These are phyloP conservation scores for Caprella mutica DNA, from an alignment of 2,888 invertebrate species.

Conservation along the genomic window DNA sequence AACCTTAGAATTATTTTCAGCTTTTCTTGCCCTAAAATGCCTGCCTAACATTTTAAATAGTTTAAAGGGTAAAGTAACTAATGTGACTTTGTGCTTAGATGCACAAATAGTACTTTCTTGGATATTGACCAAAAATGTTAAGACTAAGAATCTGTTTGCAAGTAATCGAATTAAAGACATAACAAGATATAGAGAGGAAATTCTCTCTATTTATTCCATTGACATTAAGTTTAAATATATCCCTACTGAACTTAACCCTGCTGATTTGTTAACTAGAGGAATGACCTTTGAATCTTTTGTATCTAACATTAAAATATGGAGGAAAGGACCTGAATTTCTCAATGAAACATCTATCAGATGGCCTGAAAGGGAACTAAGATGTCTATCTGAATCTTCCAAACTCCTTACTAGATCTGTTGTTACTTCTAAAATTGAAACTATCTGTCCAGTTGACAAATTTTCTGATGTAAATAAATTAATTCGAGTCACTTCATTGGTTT, in stretches of 20 bases:
- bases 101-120: background rate
- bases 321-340: background rate
- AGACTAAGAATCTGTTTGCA: background rate
- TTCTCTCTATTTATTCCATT: background rate
- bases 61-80: background rate
- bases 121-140: background rate
- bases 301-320: background rate
- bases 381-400: background rate
- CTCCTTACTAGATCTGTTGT: too few relatives aligned
- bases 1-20: constrained; percentile 3
- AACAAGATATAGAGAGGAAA: background rate
- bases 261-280: constrained; percentile 9
- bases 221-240: background rate
- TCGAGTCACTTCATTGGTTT: background rate
- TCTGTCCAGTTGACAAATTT: background rate
- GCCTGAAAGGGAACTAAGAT: background rate
- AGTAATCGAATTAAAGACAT: constrained; percentile 4
- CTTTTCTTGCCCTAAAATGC: constrained; percentile 2
- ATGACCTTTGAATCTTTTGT: background rate
- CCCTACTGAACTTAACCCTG: constrained; percentile 2
- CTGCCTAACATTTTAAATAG: background rate
- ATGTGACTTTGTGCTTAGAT: background rate
- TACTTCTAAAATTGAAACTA: background rate
- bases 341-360: background rate
- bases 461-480: background rate